Evolutionary conservation across 2,797 vertebrate genomes (phyloP).

Genomic region (Melanotaenia nigrans): DNA sequence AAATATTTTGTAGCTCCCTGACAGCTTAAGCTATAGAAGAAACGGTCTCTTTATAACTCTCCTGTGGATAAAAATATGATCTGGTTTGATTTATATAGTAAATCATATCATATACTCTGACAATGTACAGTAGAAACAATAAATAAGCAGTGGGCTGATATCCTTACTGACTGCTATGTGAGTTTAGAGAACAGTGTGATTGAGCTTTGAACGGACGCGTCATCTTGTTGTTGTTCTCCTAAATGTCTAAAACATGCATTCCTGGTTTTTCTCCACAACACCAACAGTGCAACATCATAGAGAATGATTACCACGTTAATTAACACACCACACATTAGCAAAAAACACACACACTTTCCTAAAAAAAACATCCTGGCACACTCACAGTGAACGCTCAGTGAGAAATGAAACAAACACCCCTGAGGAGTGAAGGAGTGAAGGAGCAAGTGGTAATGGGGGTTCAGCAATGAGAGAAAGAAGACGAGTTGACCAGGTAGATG

Average conservation of each 20-base stretch:
- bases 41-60: conserved; percentile 49
- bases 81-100: conserved; percentile 48
- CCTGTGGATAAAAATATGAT: conserved; percentile 64
- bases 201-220: conserved; percentile 40
- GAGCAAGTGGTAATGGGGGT: conserved; percentile 17
- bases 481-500: conserved; percentile 37
- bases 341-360: conserved; percentile 16
- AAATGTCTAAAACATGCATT: conserved; percentile 66
- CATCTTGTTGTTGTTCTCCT: conserved; percentile 45
- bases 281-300: conserved; percentile 69
- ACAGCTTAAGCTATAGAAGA: conserved; percentile 37
- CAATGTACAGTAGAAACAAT: conserved; percentile 78
- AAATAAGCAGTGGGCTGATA: conserved; percentile 71
- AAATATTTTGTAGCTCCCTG: conserved; percentile 35
- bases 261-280: conserved; percentile 65
- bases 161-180: conserved; percentile 50
- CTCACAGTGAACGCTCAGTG: conserved; percentile 71
- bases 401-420: conserved; percentile 48
- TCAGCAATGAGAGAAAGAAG: conserved; percentile 4
- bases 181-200: conserved; percentile 47
- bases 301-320: conserved; percentile 53
- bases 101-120: conserved; percentile 60
- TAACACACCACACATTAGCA: conserved; percentile 47
- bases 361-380: conserved; percentile 54
- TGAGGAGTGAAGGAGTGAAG: conserved; percentile 43